Evolutionary conservation across 1,140 invertebrate genomes (phyloP), one percentile per base, ranked within the genome.

Genomic region (Oryzaephilus surinamensis): DNA sequence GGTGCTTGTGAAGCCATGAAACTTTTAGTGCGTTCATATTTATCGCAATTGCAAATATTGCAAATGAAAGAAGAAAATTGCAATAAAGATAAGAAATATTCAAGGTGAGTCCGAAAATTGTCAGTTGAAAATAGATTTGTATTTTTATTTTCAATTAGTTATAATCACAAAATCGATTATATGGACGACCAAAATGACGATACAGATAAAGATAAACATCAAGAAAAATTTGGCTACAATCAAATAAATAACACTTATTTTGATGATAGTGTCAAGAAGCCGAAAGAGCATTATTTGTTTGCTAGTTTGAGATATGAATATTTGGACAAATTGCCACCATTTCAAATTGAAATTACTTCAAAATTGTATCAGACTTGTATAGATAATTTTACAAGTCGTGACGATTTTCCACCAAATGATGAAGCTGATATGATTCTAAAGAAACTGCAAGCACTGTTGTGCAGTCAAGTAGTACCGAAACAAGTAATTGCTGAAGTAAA

Each of bases 11-110:
- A 72, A 37, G 70, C 67, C 1, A 65, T 73, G 38, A 72, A 70
- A 38, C 52, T 74, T n/a, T 43, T 73, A 11, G 68, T 74, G 1
- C 52, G 72, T 17, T 71, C 71, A 1, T 73, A 74, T 37, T 45
- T 74, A 14, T 67, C 67, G 3, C 69, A 71, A 50, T 43, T 74
- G 6, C 60, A 67, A 41, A 46, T 59, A 23, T 28, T 59, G 12
- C 52, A 51, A 20, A 12, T 57, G 17, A 55, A 53, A 40, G 49
- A 48, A 24, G 43, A 40, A 18, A 38, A 36, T n/a, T 41, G 11
- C n/a, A 35, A 38, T 11, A 36, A 24, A 20, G 43, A 48, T 6
- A 18, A 30, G 28, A 30, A 24, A 20, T 31, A 11, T 17, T 33
- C 64, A 65, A 41, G 54, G 54, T 1, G 58, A 57, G 21, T 35